phyloP scores from a whole-genome alignment of 2,888 invertebrate species.

The Sympetrum striolatum region DNA sequence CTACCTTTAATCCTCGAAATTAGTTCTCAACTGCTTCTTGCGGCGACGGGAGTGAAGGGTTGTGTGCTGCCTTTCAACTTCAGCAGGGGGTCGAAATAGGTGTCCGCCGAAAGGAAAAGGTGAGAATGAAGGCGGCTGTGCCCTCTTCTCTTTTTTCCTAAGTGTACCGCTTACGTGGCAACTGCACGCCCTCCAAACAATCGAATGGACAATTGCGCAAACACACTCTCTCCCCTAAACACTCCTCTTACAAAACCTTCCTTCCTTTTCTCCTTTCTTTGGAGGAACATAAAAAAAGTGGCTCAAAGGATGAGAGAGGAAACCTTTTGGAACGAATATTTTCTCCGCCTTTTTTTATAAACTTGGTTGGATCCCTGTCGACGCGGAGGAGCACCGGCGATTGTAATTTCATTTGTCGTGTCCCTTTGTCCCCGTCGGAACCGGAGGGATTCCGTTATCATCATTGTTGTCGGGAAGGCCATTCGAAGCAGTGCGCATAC shows the following conservation, averaged over 20 bases:
- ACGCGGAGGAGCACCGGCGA: background rate
- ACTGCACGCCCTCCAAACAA: conserved; percentile 10
- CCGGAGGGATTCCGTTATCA: background rate
- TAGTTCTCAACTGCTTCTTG: background rate
- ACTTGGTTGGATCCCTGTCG: background rate
- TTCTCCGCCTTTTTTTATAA: background rate
- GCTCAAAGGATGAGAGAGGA: background rate
- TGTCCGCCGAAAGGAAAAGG: background rate
- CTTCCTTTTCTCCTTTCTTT: background rate
- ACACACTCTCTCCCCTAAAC: background rate
- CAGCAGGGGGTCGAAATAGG: background rate
- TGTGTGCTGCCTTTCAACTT: background rate
- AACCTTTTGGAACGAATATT: background rate
- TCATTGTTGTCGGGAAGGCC: background rate
- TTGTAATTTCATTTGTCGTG: background rate
- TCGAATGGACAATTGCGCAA: conserved; percentile 6
- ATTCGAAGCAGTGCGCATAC: background rate
- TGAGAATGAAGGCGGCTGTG: background rate
- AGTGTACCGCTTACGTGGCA: background rate
- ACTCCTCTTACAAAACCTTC: conserved; percentile 23
- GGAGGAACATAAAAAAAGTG: background rate
- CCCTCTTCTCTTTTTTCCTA: background rate
- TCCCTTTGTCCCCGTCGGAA: background rate
- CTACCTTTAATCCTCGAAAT: background rate
- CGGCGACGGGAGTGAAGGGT: background rate